Conservation (phyloP, 2,113 vertebrate species). For the Centropus bengalensis region DNA sequence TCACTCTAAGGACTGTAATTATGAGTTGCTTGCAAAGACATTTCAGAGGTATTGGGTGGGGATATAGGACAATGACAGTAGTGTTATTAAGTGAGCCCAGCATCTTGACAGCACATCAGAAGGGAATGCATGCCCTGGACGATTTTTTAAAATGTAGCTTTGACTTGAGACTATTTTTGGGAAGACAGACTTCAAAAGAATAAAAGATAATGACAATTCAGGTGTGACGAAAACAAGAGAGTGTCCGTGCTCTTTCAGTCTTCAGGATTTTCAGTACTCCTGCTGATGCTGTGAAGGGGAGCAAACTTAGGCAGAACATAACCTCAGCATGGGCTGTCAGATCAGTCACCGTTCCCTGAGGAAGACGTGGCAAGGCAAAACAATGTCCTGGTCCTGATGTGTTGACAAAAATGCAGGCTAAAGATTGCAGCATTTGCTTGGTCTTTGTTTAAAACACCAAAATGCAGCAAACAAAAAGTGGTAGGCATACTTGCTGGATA, state of each 20-base stretch:
- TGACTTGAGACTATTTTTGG: neutral
- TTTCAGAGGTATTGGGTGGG: neutral
- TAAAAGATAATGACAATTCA: neutral
- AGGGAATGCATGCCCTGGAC: neutral
- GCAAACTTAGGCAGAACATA: neutral
- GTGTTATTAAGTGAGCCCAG: neutral
- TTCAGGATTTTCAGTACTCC: neutral
- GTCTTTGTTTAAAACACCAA: neutral
- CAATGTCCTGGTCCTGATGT: neutral
- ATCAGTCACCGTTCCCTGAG: neutral
- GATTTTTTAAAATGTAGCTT: neutral
- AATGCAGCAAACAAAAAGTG: neutral
- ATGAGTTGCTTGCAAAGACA: neutral
- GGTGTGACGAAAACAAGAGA: neutral
- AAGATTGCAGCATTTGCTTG: neutral
- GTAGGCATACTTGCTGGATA: neutral
- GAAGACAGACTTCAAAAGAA: neutral
- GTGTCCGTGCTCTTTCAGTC: neutral
- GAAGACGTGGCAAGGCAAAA: neutral
- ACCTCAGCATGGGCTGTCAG: neutral
- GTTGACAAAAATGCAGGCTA: neutral
- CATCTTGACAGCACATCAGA: neutral
- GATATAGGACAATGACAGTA: accelerated
- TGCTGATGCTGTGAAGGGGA: neutral
- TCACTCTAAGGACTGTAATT: neutral